phyloP scores from a whole-genome alignment of 1,140 invertebrate species.

The Philotrypesis tridentata region DNA sequence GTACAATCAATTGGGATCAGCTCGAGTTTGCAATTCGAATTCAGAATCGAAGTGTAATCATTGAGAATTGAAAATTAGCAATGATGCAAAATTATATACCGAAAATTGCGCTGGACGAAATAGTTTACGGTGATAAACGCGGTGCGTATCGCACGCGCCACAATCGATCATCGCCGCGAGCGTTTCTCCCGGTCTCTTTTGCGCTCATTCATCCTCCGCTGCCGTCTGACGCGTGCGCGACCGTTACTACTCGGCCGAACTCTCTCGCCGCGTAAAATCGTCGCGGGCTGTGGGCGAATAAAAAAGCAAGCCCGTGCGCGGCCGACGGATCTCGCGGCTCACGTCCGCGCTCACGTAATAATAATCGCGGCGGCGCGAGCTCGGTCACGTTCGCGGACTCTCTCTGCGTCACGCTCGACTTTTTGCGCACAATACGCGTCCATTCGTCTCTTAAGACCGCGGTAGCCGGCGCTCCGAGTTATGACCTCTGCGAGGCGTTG shows the following conservation, averaged over 20 bases:
- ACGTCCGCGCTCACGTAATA: neutral
- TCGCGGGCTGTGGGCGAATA: neutral
- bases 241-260: neutral
- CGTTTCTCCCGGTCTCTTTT: too few relatives aligned
- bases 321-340: neutral
- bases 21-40: too few relatives aligned
- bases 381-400: neutral
- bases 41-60: too few relatives aligned
- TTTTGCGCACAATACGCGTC: neutral
- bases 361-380: neutral
- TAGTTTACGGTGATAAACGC: too few relatives aligned
- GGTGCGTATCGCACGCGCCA: too few relatives aligned
- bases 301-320: neutral
- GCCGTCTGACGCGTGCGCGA: neutral
- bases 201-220: too few relatives aligned
- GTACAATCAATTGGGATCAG: too few relatives aligned
- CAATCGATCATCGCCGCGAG: too few relatives aligned
- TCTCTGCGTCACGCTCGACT: neutral
- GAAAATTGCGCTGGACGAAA: too few relatives aligned
- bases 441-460: neutral
- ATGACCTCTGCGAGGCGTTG: neutral
- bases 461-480: neutral
- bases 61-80: too few relatives aligned
- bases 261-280: neutral
- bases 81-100: too few relatives aligned